Conservation (phyloP, 1,140 invertebrate species). For the Aphelinus atriplicis region DNA sequence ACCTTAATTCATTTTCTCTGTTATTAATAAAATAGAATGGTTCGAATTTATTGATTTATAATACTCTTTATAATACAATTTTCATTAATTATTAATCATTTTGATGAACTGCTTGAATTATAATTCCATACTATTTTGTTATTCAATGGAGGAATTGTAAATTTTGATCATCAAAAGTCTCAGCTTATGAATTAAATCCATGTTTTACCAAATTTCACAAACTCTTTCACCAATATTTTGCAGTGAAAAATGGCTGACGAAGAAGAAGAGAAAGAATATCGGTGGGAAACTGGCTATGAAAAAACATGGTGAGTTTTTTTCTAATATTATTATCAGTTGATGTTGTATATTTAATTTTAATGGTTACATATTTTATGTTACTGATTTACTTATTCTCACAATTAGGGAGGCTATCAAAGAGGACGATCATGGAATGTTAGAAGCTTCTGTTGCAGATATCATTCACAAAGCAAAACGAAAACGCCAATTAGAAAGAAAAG, state of each 20-base stretch:
- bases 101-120: no score
- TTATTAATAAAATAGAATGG: no score
- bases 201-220: no score
- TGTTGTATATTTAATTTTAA: slow-evolving; percentile 32
- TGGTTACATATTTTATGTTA: slow-evolving; percentile 17
- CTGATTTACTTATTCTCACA: neutral
- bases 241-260: slow-evolving; percentile 74
- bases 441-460: slow-evolving; percentile 89
- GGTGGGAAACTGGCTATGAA: slow-evolving; percentile 97
- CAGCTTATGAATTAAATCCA: no score
- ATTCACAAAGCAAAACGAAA: slow-evolving; percentile 88
- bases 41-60: no score
- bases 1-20: no score
- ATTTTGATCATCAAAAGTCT: no score
- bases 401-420: slow-evolving; percentile 95
- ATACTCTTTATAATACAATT: no score
- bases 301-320: slow-evolving; percentile 83
- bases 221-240: no score
- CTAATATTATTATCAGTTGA: slow-evolving; percentile 19
- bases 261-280: slow-evolving; percentile 90
- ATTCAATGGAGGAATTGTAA: no score
- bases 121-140: no score
- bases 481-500: slow-evolving; percentile 77
- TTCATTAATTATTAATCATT: no score
- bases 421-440: slow-evolving; percentile 91